These are phyloP conservation scores for Brachypteracias leptosomus DNA, from an alignment of 2,113 vertebrate genomes.

Conservation along the genomic window DNA sequence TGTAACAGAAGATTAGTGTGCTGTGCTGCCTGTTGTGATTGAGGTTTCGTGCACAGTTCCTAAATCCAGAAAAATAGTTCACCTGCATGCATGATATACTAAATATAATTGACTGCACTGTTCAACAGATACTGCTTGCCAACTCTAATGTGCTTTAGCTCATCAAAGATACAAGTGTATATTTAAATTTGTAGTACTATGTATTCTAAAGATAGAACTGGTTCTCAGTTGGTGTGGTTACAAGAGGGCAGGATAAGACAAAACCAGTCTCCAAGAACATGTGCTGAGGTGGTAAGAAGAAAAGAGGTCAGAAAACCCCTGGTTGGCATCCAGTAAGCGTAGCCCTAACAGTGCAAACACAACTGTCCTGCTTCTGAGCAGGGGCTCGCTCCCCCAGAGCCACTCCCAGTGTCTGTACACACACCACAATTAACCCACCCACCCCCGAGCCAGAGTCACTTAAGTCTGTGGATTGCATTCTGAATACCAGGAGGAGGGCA, in stretches of 20 bases:
- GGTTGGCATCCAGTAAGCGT: neutral
- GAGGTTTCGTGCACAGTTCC: neutral
- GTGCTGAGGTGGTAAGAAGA: neutral
- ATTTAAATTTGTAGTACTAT: neutral
- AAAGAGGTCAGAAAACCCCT: neutral
- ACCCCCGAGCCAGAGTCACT: neutral
- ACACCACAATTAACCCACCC: neutral
- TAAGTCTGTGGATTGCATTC: neutral
- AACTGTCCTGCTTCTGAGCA: neutral
- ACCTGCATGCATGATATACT: neutral
- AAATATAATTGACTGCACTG: neutral
- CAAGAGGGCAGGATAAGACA: neutral
- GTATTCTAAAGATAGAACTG: neutral
- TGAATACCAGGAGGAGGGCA: neutral
- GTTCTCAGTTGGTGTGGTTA: neutral
- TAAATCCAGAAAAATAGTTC: neutral
- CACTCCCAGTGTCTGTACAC: rapidly evolving
- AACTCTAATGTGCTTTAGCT: neutral
- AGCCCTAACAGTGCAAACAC: rapidly evolving
- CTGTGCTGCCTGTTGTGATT: neutral
- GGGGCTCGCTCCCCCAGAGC: neutral
- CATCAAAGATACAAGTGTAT: neutral
- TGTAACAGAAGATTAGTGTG: neutral
- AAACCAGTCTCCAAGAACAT: neutral
- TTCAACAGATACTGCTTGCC: neutral